Conservation (phyloP, 2,113 vertebrate genomes). For the Apus apus region DNA sequence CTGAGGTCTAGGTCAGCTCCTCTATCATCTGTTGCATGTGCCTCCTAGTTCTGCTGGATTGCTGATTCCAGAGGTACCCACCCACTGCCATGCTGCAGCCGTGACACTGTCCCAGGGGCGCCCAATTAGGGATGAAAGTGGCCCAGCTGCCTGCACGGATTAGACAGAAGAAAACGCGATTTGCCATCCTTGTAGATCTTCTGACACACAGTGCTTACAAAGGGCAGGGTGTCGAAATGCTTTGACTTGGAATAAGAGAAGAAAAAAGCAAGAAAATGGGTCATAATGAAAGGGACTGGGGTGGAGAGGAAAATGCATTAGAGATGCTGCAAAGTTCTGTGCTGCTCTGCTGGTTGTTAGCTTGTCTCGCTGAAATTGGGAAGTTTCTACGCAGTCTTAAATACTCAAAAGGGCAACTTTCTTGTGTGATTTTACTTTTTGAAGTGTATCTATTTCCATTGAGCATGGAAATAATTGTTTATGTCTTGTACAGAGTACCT, state of each 20-base stretch:
- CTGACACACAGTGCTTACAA: constrained; percentile 25
- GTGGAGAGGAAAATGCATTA: neutral
- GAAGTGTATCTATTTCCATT: neutral
- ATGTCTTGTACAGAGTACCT: neutral
- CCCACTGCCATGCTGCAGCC: neutral
- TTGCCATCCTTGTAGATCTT: constrained; percentile 47
- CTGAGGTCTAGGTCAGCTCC: neutral
- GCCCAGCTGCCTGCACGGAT: constrained; percentile 50
- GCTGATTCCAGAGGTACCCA: neutral
- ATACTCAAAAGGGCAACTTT: neutral
- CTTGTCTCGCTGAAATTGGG: neutral
- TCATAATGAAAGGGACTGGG: neutral
- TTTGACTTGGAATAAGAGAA: neutral
- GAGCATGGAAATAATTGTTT: neutral
- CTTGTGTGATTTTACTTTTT: neutral
- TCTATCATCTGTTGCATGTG: neutral
- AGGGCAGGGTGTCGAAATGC: constrained; percentile 34
- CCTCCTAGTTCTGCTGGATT: neutral
- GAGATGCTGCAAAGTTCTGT: neutral
- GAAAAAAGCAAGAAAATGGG: constrained; percentile 9
- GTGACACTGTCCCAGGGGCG: neutral
- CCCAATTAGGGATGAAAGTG: neutral
- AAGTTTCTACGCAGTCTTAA: neutral
- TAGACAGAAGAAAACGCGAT: constrained; percentile 27
- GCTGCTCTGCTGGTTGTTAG: neutral